Evolutionary conservation across 2,888 invertebrate genomes (phyloP), one percentile per base, ranked within the genome.

Genomic region (Sthenelais limicola): DNA sequence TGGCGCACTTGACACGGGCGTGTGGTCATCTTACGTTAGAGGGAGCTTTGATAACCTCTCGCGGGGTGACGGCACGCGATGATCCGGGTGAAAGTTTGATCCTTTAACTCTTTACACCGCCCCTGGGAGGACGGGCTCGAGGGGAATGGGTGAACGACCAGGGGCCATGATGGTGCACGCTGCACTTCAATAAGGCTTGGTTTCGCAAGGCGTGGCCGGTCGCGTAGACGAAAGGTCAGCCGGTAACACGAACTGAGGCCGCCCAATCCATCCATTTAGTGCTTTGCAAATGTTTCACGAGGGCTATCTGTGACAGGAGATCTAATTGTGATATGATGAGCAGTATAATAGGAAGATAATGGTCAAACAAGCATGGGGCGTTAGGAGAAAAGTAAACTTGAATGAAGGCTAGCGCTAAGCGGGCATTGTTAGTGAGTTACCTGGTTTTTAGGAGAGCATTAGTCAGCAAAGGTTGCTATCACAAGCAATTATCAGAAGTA

Each of bases 271-370:
- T 12, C 43, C 43, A 43, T 12, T 12, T 18, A 43, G 18, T 12
- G 12, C 43, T 18, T 12, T 43, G 43, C 43, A 43, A 9, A 9
- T n/a, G 18, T 26, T 35, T 26, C n/a, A 24, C 38, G 38, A 24
- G 38, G 9, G 62, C 43, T n/a, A 35, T 24, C 28, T 24, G 9
- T 18, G 62, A 35, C 62, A 38, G 38, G 38, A 38, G 62, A 62
- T 62, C 62, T 62, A 62, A 62, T 62, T 62, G 62, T 62, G 26
- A 43, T 43, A 43, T 43, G 62, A 62, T 35, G 62, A 62, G 62
- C 35, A 33, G 56, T 33, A 24, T 62, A 62, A 62, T 62, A 24
- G 62, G 38, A 18, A 24, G 15, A 62, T 62, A 62, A 62, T 62
- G 26, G 62, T 24, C 62, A 24, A 21, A 18, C 2, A n/a, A 38